phyloP scores from a whole-genome alignment of 2,113 vertebrate genomes.

The Pelusios castaneus region DNA sequence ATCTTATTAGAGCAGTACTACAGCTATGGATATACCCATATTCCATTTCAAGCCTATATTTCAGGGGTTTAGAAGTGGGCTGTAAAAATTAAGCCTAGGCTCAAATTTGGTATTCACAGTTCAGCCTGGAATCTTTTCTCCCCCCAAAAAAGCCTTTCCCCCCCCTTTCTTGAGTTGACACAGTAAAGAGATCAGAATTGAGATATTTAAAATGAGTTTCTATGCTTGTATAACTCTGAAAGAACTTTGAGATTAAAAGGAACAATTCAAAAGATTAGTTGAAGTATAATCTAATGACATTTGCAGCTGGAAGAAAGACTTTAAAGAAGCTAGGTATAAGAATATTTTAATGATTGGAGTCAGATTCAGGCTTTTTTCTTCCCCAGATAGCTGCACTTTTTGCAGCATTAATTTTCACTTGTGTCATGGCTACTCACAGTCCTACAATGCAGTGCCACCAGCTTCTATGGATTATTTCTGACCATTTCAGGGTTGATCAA shows the following conservation, averaged over 20 bases:
- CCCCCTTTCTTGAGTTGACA: background rate
- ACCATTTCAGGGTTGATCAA: background rate
- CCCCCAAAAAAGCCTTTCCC: background rate
- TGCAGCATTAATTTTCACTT: background rate
- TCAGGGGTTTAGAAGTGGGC: conserved; percentile 38
- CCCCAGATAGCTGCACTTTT: background rate
- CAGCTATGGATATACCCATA: conserved; percentile 41
- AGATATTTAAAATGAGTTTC: background rate
- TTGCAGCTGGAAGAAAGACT: background rate
- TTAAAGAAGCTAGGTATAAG: background rate
- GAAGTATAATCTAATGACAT: background rate
- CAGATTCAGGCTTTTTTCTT: background rate
- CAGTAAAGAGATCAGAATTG: background rate
- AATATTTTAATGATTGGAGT: background rate
- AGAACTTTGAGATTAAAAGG: background rate
- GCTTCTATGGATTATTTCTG: background rate
- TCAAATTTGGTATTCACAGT: conserved; percentile 22
- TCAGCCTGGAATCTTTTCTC: background rate
- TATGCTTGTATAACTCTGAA: background rate
- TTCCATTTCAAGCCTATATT: conserved; percentile 55
- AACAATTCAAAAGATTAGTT: background rate
- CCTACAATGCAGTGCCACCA: background rate
- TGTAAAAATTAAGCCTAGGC: conserved; percentile 31
- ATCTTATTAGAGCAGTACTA: conserved; percentile 41
- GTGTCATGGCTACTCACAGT: background rate